Conservation (phyloP, 2,113 vertebrate species). For the Abramis brama region DNA sequence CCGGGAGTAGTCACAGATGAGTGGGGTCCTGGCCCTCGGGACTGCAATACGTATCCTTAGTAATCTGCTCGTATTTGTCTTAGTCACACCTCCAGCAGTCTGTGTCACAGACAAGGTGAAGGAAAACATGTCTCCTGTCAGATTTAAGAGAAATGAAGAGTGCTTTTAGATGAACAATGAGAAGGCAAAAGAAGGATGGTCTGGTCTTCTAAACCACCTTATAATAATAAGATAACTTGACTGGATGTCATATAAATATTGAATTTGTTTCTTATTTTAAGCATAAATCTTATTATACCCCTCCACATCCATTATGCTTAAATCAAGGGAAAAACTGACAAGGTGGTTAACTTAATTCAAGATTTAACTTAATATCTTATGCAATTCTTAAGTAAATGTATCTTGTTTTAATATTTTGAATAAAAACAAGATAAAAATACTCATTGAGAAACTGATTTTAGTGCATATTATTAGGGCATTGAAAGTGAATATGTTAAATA, state of each 20-base stretch:
- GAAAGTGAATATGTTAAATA: background rate
- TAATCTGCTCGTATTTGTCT: constrained; percentile 65
- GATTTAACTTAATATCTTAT: no score
- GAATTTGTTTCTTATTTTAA: no score
- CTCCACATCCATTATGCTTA: no score
- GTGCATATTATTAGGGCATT: background rate
- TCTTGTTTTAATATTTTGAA: background rate
- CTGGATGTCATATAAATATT: no score
- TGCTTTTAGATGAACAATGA: background rate
- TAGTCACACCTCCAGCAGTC: constrained; percentile 64
- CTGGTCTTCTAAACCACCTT: background rate
- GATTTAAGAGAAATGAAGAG: constrained; percentile 23
- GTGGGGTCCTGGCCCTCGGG: constrained; percentile 58
- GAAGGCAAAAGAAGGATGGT: background rate
- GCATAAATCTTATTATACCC: no score
- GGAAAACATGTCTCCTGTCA: constrained; percentile 30
- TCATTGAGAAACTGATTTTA: background rate
- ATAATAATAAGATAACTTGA: no score
- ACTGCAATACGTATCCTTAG: constrained; percentile 49
- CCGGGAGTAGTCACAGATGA: constrained; percentile 62
- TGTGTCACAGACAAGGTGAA: constrained; percentile 27
- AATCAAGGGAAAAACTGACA: no score
- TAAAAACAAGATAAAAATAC: background rate
- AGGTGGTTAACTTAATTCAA: no score
- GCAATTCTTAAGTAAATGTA: no score